These are phyloP conservation scores for Zenarchopterus dispar DNA, from an alignment of 2,797 vertebrate genomes.

Conservation along the genomic window DNA sequence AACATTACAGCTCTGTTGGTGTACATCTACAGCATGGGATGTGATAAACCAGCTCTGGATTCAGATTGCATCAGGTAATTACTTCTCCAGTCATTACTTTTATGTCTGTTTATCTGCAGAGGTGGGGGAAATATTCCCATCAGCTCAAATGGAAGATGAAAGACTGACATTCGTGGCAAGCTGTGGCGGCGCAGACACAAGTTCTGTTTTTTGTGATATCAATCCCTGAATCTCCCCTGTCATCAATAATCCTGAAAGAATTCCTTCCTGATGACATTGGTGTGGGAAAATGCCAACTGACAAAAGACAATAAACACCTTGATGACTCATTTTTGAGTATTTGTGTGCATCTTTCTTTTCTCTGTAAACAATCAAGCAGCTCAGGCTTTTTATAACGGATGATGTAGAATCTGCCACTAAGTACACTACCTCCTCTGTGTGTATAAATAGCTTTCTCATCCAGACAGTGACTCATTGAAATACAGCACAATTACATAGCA, in stretches of 20 bases:
- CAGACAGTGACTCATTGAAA: conserved; percentile 45
- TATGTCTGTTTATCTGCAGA: conserved; percentile 49
- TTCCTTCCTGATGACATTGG: conserved; percentile 25
- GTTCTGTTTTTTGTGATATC: conserved; percentile 14
- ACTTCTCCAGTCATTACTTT: conserved; percentile 54
- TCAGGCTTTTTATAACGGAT: not conserved
- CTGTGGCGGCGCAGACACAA: not conserved
- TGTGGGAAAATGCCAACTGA: conserved; percentile 4
- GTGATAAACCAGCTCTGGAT: conserved; percentile 31
- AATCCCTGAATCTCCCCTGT: conserved; percentile 23
- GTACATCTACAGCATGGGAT: conserved; percentile 13
- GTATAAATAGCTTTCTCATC: conserved; percentile 7
- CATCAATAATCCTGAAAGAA: conserved; percentile 11
- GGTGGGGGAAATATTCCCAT: conserved; percentile 54
- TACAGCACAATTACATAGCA: conserved; percentile 21
- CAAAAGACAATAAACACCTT: not conserved
- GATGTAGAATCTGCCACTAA: conserved; percentile 6
- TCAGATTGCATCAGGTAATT: conserved; percentile 66
- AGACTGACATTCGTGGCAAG: conserved; percentile 29
- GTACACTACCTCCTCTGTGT: not conserved
- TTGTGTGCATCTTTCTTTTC: not conserved
- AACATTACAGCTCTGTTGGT: conserved; percentile 7
- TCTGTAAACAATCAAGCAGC: conserved; percentile 14
- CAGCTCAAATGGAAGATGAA: conserved; percentile 61
- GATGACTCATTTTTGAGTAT: not conserved